phyloP scores from a whole-genome alignment of 2,888 invertebrate species.

The Entomobrya proxima region DNA sequence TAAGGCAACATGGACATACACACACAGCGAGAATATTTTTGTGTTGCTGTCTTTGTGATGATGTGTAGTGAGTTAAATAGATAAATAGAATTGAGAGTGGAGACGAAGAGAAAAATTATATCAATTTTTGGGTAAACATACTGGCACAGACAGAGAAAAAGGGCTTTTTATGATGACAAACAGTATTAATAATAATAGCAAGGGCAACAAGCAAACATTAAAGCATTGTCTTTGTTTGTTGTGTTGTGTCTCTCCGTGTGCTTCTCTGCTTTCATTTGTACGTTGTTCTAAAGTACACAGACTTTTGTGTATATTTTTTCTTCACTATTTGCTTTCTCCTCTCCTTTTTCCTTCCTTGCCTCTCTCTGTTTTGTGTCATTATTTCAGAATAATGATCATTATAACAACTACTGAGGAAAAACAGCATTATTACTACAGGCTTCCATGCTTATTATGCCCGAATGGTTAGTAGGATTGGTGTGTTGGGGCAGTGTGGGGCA shows the following conservation, averaged over 20 bases:
- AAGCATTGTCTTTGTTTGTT: slow-evolving; percentile 35
- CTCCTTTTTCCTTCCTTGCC: neutral
- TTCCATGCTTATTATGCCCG: neutral
- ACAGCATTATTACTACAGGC: neutral
- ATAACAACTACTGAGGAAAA: neutral
- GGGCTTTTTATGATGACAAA: slow-evolving; percentile 34
- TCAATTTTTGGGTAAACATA: slow-evolving; percentile 18
- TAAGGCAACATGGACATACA: no score
- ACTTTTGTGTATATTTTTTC: neutral
- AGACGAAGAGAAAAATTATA: slow-evolving; percentile 32
- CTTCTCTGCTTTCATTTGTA: neutral
- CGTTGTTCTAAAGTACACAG: neutral
- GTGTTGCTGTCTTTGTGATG: neutral
- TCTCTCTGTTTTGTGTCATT: slow-evolving; percentile 10
- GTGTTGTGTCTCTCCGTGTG: neutral
- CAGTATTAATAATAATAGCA: slow-evolving; percentile 3
- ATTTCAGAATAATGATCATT: slow-evolving; percentile 21
- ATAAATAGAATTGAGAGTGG: neutral
- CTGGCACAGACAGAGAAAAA: neutral
- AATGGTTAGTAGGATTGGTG: neutral
- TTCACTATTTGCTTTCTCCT: slow-evolving; percentile 18
- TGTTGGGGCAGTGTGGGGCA: neutral
- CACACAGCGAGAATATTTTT: neutral
- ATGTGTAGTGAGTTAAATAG: no score
- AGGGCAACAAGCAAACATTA: slow-evolving; percentile 13